Conservation (phyloP, 2,888 invertebrate species). For the Diarsia dahlii region DNA sequence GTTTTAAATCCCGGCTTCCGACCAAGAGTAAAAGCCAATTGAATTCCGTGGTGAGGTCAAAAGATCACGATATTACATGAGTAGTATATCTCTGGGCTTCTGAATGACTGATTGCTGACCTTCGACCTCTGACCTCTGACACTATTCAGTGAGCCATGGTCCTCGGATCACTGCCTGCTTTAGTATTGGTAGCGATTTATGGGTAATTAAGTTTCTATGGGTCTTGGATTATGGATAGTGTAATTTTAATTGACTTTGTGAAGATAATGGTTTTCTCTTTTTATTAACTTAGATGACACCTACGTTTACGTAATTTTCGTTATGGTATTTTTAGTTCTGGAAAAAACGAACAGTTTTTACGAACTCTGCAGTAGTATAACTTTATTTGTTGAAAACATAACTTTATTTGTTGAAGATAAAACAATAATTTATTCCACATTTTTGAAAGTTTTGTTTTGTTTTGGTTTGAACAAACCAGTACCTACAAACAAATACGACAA, state of each 20-base stretch:
- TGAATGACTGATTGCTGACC: slow-evolving; percentile 50
- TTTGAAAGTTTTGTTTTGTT: not conserved
- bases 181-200: slow-evolving; percentile 27
- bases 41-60: slow-evolving; percentile 27
- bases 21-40: slow-evolving; percentile 27
- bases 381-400: not conserved
- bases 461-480: not conserved
- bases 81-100: slow-evolving; percentile 43
- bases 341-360: not conserved
- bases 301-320: not conserved
- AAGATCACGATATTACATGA: slow-evolving; percentile 45
- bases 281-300: not conserved
- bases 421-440: not conserved
- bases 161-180: slow-evolving; percentile 23
- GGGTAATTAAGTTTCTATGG: slow-evolving; percentile 16
- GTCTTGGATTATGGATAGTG: not conserved
- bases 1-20: not conserved
- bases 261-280: not conserved
- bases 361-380: not conserved
- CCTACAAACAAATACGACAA: not conserved
- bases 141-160: slow-evolving; percentile 21
- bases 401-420: not conserved
- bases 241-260: not conserved
- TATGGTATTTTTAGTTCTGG: not conserved
- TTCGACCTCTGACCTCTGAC: slow-evolving; percentile 30